Percentiles rank a stretch among this genome's conserved stretches.
phyloP scores from a whole-genome alignment of 2,797 vertebrate species.

The Distichodus sexfasciatus region DNA sequence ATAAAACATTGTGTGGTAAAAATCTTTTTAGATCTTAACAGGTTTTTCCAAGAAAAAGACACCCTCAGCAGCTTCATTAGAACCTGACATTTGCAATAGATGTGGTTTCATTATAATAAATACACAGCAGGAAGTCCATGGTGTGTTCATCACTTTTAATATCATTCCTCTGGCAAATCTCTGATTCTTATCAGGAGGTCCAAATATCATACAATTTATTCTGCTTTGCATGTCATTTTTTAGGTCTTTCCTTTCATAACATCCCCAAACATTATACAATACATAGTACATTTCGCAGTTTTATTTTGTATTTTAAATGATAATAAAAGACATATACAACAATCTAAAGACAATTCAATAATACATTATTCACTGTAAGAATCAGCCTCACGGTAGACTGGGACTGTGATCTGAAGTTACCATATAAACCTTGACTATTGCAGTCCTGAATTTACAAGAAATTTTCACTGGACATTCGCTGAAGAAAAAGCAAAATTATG shows the following conservation, averaged over 20 bases:
- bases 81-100: conserved; percentile 20
- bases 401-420: neutral
- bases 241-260: neutral
- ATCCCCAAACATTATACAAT: conserved; percentile 7
- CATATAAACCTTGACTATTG: neutral
- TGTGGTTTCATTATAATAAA: neutral
- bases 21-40: neutral
- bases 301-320: conserved; percentile 5
- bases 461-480: neutral
- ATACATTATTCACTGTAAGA: conserved; percentile 6
- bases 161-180: conserved; percentile 2
- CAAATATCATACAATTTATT: neutral
- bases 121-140: neutral
- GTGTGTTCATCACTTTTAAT: conserved; percentile 11
- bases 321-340: conserved; percentile 18
- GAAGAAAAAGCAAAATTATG: neutral
- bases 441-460: conserved; percentile 9
- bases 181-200: neutral
- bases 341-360: conserved; percentile 26
- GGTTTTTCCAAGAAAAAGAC: neutral
- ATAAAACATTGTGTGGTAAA: conserved; percentile 1
- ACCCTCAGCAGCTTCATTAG: neutral
- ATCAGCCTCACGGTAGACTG: neutral
- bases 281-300: conserved; percentile 20
- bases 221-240: neutral